Evolutionary conservation across 1,140 invertebrate species (phyloP).

Genomic region (Drosophila tristis): DNA sequence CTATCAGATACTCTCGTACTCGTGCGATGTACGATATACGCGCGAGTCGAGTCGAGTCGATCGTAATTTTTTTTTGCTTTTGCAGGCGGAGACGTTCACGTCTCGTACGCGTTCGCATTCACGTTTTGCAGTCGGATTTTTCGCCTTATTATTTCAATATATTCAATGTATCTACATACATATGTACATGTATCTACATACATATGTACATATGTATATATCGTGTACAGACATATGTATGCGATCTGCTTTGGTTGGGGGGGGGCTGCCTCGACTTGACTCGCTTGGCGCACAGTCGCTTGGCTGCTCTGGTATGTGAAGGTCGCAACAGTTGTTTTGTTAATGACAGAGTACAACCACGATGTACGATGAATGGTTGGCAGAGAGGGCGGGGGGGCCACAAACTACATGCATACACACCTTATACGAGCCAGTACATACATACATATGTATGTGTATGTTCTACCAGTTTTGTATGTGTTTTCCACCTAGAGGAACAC

Average conservation of each 20-base stretch:
- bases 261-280: slow-evolving; percentile 11
- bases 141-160: slow-evolving; percentile 81
- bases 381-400: slow-evolving; percentile 14
- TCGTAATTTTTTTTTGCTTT: slow-evolving; percentile 28
- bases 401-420: slow-evolving; percentile 37
- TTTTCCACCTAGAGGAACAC: slow-evolving; percentile 14
- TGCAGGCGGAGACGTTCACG: slow-evolving; percentile 65
- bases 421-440: background rate
- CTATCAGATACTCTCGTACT: slow-evolving; percentile 53
- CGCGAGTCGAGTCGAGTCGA: slow-evolving; percentile 33
- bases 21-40: slow-evolving; percentile 39
- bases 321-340: slow-evolving; percentile 84
- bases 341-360: slow-evolving; percentile 81
- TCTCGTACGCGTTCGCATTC: slow-evolving; percentile 69
- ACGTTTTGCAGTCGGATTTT: slow-evolving; percentile 76
- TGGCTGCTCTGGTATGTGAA: slow-evolving; percentile 83
- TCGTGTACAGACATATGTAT: slow-evolving; percentile 9
- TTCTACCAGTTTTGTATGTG: too few relatives aligned
- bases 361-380: slow-evolving; percentile 22
- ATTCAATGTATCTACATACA: slow-evolving; percentile 43
- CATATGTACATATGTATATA: slow-evolving; percentile 15
- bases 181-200: slow-evolving; percentile 36
- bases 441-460: too few relatives aligned
- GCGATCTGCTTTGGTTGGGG: slow-evolving; percentile 18
- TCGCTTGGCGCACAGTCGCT: slow-evolving; percentile 69